Evolutionary conservation across 1,140 invertebrate species (phyloP).

Genomic region (Tetraneura akinire): DNA sequence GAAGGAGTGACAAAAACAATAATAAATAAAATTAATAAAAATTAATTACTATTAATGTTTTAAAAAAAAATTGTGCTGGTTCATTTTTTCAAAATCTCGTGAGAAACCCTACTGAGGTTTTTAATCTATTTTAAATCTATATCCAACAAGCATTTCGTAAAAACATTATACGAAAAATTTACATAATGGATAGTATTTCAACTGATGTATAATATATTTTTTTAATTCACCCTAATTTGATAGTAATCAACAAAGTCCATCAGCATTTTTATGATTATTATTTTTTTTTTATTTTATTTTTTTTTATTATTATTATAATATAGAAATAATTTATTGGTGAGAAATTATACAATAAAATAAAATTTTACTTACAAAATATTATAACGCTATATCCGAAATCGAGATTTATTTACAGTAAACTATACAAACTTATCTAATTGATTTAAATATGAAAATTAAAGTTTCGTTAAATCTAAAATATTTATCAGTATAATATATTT

Average conservation of each 20-base stretch:
- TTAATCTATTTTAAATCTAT: constrained; percentile 41
- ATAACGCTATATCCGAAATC: constrained; percentile 9
- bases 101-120: not conserved
- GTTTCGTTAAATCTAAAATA: not conserved
- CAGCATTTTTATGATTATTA: no score
- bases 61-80: no score
- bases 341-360: constrained; percentile 33
- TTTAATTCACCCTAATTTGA: constrained; percentile 22
- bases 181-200: constrained; percentile 27
- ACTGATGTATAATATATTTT: not conserved
- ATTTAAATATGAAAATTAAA: not conserved
- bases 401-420: not conserved
- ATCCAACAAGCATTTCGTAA: constrained; percentile 2
- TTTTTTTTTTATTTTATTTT: no score
- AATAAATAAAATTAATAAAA: no score
- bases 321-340: not conserved
- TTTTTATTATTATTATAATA: no score
- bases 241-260: constrained; percentile 23
- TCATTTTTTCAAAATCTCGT: not conserved
- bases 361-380: not conserved
- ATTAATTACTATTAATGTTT: no score
- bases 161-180: constrained; percentile 20
- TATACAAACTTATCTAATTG: not conserved
- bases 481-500: not conserved
- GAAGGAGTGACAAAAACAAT: no score